These are phyloP conservation scores for Heliconius ismenius DNA, from an alignment of 2,888 invertebrate genomes.

Conservation along the genomic window DNA sequence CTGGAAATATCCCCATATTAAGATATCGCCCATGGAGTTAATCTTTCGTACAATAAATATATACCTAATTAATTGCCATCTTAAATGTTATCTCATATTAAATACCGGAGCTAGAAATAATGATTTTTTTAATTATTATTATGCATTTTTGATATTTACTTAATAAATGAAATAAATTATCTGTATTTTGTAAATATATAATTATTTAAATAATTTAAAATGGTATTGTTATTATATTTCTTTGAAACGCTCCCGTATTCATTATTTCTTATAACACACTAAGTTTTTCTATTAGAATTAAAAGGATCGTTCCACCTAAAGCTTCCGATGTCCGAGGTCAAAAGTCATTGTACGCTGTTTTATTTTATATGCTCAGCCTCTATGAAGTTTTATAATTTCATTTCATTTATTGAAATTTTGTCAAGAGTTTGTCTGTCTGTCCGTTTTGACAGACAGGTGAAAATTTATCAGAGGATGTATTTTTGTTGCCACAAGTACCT, in stretches of 20 bases:
- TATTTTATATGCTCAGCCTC: neutral
- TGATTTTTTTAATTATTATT: neutral
- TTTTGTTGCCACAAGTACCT: too few relatives aligned
- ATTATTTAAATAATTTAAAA: neutral
- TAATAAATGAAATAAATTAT: neutral
- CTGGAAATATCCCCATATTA: too few relatives aligned
- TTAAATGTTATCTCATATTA: neutral
- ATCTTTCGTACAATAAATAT: neutral
- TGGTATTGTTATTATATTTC: neutral
- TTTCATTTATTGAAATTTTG: too few relatives aligned
- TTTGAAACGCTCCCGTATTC: neutral
- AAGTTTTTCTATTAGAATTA: slow-evolving; percentile 1
- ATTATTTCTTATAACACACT: neutral
- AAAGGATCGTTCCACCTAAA: slow-evolving; percentile 1
- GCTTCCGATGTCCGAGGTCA: slow-evolving; percentile 4
- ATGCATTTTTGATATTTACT: neutral
- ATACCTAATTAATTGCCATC: neutral
- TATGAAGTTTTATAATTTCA: neutral
- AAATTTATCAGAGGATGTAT: too few relatives aligned
- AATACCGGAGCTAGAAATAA: neutral
- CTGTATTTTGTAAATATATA: neutral
- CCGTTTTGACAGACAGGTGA: too few relatives aligned
- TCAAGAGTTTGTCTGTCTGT: too few relatives aligned
- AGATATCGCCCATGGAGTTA: neutral
- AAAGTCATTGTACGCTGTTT: slow-evolving; percentile 1